Base-by-base conservation (phyloP, 2,113 vertebrate species). In the Ceyx margarethae region DNA sequence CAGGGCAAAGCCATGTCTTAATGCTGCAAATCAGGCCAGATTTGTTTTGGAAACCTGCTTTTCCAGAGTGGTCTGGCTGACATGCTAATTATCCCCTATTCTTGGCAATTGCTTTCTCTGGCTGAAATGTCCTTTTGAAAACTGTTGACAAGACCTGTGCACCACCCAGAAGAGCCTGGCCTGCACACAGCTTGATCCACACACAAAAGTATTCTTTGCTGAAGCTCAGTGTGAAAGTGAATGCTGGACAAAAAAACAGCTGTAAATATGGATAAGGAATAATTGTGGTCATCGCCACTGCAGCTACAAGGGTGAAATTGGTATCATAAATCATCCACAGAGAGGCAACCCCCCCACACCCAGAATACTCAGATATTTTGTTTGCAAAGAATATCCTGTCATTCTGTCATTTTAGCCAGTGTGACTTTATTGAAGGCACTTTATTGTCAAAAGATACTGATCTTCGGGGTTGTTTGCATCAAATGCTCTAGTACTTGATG, bases 21-120 rank as follows among this genome's bases (percentile, higher is more conserved):
- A 72, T 67, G 60, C n/a, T 92, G 78, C 35, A 85, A 46, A 74
- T 53, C 18, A 33, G 74, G 51, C n/a, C 42, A 92, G 43, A 93
- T 89, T 89, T 94, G 51, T 57, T 92, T 95, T 91, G 89, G 91
- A 94, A 95, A 87, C 51, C 43, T 74, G 46, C 56, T 96, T 89
- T 89, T 89, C 54, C 85, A 95, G 72, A 80, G 67, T 57, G 92
- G 60, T 87, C 78, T 94, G 89, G 67, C 91, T 91, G 71, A 69
- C n/a, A 53, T 61, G 56, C 12, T 76, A 69, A 66, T 91, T 69
- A 73, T 60, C 87, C 23, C 56, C 65, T 94, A 18, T 31, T 65
- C 33, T 69, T 85, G 67, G 72, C 64, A 71, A 45, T 74, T 76
- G 72, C 72, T 92, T 87, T 23, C 68, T 85, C 56, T 66, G 46